Percentiles rank a stretch among this genome's conserved stretches.
phyloP scores from a whole-genome alignment of 2,113 vertebrate genomes.

The Raja brachyura region DNA sequence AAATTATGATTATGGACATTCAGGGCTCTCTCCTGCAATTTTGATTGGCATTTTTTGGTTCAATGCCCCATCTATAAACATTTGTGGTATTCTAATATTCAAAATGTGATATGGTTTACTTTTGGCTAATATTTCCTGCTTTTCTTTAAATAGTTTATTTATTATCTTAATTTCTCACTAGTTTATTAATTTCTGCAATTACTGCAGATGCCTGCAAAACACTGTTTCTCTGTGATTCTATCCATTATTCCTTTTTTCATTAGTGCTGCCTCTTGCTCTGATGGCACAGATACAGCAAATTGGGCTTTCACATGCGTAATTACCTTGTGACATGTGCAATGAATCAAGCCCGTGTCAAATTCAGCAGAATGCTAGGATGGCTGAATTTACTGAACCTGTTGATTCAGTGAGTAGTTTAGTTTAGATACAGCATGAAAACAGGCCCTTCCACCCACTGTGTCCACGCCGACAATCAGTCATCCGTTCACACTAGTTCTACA shows the following conservation, averaged over 20 bases:
- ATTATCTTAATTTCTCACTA: too few relatives aligned
- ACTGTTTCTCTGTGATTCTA: not conserved
- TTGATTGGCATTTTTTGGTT: not conserved
- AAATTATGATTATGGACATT: not conserved
- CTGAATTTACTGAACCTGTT: conserved; percentile 4
- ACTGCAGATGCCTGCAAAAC: too few relatives aligned
- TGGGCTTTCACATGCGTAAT: not conserved
- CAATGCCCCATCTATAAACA: too few relatives aligned
- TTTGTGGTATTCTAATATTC: too few relatives aligned
- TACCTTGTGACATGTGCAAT: not conserved
- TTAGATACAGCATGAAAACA: not conserved
- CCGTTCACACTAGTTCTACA: too few relatives aligned
- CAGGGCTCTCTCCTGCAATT: not conserved
- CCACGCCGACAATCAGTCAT: too few relatives aligned
- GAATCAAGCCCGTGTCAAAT: not conserved
- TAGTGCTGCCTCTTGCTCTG: not conserved
- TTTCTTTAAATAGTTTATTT: too few relatives aligned
- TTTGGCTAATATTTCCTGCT: too few relatives aligned
- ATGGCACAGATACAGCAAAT: not conserved
- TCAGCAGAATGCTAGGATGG: not conserved
- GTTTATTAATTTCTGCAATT: too few relatives aligned
- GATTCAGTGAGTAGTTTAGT: not conserved
- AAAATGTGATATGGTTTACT: too few relatives aligned
- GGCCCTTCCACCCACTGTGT: too few relatives aligned
- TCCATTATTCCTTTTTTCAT: not conserved